Evolutionary conservation across 2,113 vertebrate species (phyloP), one percentile per base, ranked within the genome.

Genomic region (Colossoma macropomum): DNA sequence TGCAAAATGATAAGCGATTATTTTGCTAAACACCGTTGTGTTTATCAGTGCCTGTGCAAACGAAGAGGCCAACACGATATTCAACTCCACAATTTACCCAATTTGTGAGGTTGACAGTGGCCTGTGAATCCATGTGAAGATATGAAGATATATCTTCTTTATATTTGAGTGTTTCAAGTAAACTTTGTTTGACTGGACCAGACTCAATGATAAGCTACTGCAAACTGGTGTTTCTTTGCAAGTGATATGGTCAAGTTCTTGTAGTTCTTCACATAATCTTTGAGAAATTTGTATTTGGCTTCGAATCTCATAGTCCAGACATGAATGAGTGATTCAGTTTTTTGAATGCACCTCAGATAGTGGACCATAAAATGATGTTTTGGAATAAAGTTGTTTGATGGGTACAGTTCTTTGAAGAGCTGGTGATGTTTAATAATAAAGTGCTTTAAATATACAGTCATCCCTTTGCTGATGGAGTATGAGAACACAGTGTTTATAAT

Each of bases 401-500:
- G 34, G 34, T 38, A 38, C 34, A 38, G 34, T 15, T 75, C 30
- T 16, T 34, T 75, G 17, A 56, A 77, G 25, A 63, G 27, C 27
- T 34, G 21, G 28, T 79, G 63, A 52, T 79, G 77, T 17, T 79
- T 28, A 34, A 38, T 38, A 59, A 41, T 56, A 13, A 79, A 45
- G 63, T 79, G 48, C n/a, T 79, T 79, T 25, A 79, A 79, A 79
- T 28, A 70, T 13, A 70, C 65, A 38, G 63, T 38, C 65, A 79
- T 79, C 28, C 63, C 30, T 32, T 59, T 21, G n/a, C 48, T 70
- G 65, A 80, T 38, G 4, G 50, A 80, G 0, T n/a, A 69, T 27
- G 66, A 80, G 30, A 80, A 80, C 66, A 80, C 66, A 59, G 56
- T 79, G 23, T 69, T 79, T 50, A 56, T 79, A 23, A 79, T 34